phyloP scores from a whole-genome alignment of 2,113 vertebrate genomes.

The Lethenteron reissneri region DNA sequence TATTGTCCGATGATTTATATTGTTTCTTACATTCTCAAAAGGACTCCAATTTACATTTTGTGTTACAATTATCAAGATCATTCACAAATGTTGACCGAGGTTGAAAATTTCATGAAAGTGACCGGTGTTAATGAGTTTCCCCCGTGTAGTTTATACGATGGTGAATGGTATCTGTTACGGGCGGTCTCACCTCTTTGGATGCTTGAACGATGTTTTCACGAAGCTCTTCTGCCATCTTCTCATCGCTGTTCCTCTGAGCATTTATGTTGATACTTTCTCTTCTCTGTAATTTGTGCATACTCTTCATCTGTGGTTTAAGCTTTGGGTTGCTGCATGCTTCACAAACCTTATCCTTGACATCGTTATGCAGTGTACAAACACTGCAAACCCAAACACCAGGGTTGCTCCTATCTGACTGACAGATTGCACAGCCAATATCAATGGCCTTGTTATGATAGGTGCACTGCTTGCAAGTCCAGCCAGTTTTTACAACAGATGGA shows the following conservation, averaged over 20 bases:
- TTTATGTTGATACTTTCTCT: constrained; percentile 1
- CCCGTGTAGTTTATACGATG: too few species aligned
- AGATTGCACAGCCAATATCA: not conserved
- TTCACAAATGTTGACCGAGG: too few species aligned
- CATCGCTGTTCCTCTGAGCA: constrained; percentile 5
- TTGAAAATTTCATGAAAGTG: too few species aligned
- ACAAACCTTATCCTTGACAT: not conserved
- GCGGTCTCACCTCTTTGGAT: too few species aligned
- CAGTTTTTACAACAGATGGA: not conserved
- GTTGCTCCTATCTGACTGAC: constrained; percentile 1
- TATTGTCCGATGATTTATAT: too few species aligned
- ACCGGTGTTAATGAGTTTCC: too few species aligned
- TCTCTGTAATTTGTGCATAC: constrained; percentile 1
- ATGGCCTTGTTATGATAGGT: not conserved
- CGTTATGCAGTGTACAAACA: constrained; percentile 4
- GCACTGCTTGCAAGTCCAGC: not conserved
- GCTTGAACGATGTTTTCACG: constrained; percentile 2
- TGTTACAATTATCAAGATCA: too few species aligned
- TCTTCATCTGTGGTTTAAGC: not conserved
- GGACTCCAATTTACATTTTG: too few species aligned
- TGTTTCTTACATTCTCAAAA: too few species aligned
- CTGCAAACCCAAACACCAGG: not conserved
- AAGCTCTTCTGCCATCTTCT: not conserved
- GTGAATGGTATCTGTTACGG: too few species aligned
- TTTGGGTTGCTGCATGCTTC: not conserved